These are phyloP conservation scores for Epinephelus coioides DNA, from an alignment of 2,797 vertebrate species.

Conservation along the genomic window DNA sequence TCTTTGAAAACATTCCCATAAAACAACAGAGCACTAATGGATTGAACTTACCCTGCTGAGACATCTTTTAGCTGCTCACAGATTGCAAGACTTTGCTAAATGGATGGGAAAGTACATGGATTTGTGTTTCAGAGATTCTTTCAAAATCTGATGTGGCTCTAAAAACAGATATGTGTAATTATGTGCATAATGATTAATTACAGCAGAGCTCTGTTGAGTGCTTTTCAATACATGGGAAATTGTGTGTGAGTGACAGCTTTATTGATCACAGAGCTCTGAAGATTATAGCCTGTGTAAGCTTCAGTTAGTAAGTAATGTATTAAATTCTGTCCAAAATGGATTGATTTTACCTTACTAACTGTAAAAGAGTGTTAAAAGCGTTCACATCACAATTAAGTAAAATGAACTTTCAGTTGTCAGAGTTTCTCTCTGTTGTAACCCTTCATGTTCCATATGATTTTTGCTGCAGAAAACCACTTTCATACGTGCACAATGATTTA, in stretches of 20 bases:
- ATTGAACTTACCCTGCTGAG: constrained; percentile 68
- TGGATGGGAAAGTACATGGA: constrained; percentile 56
- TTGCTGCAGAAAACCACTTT: constrained; percentile 32
- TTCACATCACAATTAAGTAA: constrained; percentile 1
- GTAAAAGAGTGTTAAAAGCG: constrained; percentile 13
- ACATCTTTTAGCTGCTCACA: constrained; percentile 52
- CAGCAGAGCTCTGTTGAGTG: constrained; percentile 68
- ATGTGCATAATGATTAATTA: constrained; percentile 71
- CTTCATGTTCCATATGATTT: constrained; percentile 21
- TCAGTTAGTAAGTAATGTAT: constrained; percentile 33
- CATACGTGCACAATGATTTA: constrained; percentile 55
- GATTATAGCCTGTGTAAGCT: constrained; percentile 44
- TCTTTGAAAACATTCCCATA: constrained; percentile 62
- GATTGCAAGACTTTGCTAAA: constrained; percentile 55
- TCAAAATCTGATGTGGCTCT: constrained; percentile 34
- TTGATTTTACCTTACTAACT: constrained; percentile 6
- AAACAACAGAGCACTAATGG: constrained; percentile 79
- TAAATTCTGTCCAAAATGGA: constrained; percentile 27
- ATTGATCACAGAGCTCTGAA: constrained; percentile 54
- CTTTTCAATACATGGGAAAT: constrained; percentile 76
- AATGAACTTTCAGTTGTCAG: background rate
- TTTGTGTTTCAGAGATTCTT: constrained; percentile 53
- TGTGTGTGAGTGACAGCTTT: constrained; percentile 67
- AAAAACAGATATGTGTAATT: constrained; percentile 63
- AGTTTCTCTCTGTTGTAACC: constrained; percentile 2